Conservation (phyloP, 2,888 invertebrate species). For the Teleogryllus oceanicus region DNA sequence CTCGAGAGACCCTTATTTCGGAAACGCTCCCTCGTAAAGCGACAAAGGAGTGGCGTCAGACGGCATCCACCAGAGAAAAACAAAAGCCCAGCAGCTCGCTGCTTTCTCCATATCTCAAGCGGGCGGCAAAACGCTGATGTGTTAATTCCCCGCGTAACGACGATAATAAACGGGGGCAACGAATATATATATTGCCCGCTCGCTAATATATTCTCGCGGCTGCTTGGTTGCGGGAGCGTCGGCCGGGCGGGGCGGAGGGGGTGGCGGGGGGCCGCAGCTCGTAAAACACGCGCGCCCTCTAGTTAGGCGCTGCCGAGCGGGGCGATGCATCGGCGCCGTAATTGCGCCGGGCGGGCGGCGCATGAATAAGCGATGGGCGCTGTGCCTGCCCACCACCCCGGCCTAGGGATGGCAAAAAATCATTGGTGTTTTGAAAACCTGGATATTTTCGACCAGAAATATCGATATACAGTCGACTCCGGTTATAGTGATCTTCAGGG, state of each 20-base stretch:
- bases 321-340: neutral
- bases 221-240: neutral
- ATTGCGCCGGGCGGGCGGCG: neutral
- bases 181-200: neutral
- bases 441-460: too few species aligned
- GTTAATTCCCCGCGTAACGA: neutral
- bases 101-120: conserved; percentile 8
- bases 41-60: too few species aligned
- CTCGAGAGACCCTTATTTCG: too few species aligned
- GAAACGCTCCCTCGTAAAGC: too few species aligned
- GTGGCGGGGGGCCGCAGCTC: neutral
- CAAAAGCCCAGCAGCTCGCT: too few species aligned
- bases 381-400: too few species aligned
- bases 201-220: neutral
- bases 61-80: too few species aligned
- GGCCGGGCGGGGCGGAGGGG: neutral
- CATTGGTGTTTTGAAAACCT: too few species aligned
- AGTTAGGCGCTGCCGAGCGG: neutral
- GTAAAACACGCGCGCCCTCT: neutral
- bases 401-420: too few species aligned
- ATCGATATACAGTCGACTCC: too few species aligned
- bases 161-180: neutral
- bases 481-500: too few species aligned
- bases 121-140: conserved; percentile 3
- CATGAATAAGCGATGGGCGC: neutral